Percentiles rank a stretch among this genome's conserved stretches.
phyloP scores from a whole-genome alignment of 2,888 invertebrate species.

The Thymelicus sylvestris region DNA sequence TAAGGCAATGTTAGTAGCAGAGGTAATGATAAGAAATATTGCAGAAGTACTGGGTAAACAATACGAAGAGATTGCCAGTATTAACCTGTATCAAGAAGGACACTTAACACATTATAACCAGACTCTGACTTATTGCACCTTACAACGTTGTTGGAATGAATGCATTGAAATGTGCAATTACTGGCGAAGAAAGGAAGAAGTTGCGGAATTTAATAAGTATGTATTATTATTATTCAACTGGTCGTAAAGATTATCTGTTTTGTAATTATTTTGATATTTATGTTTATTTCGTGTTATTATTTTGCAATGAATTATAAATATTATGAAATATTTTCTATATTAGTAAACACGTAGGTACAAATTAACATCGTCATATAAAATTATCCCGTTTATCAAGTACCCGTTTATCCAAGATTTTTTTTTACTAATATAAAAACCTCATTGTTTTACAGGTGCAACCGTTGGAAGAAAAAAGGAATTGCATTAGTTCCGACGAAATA shows the following conservation, averaged over 20 bases:
- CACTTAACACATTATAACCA: conserved; percentile 92
- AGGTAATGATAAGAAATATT: conserved; percentile 90
- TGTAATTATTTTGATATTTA: too few relatives aligned
- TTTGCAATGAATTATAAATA: too few relatives aligned
- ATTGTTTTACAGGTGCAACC: conserved; percentile 78
- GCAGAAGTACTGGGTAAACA: conserved; percentile 87
- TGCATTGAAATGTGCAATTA: conserved; percentile 88
- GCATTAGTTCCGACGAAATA: conserved; percentile 90
- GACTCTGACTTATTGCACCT: conserved; percentile 88
- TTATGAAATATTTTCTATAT: too few relatives aligned
- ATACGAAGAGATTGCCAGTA: conserved; percentile 85
- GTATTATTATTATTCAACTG: conserved; percentile 27
- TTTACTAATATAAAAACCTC: not conserved
- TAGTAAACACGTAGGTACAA: too few relatives aligned
- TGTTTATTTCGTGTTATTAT: too few relatives aligned
- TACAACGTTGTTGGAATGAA: conserved; percentile 90
- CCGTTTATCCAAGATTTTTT: too few relatives aligned
- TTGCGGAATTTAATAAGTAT: conserved; percentile 89
- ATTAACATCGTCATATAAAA: too few relatives aligned
- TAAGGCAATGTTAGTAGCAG: conserved; percentile 94
- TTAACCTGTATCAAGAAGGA: conserved; percentile 93
- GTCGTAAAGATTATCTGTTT: too few relatives aligned
- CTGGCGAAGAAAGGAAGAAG: conserved; percentile 80
- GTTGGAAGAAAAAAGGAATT: conserved; percentile 92
- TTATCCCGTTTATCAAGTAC: too few relatives aligned